A percentile compares a stretch with the other conserved stretches of the same genome.
Conservation (phyloP, 1,140 invertebrate species). For the Nasonia giraulti region DNA sequence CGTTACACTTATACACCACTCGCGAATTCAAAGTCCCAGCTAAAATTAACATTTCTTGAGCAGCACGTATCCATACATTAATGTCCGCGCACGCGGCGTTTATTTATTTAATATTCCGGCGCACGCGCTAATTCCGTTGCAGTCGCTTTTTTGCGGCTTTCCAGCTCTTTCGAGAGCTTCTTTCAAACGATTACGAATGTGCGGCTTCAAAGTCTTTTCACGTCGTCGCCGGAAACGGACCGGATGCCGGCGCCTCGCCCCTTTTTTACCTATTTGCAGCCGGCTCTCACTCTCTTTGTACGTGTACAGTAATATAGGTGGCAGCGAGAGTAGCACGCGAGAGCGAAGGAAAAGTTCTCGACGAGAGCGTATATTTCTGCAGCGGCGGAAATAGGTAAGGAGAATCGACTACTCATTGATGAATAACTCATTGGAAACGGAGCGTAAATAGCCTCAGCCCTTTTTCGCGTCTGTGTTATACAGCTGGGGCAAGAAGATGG, state of each 20-base stretch:
- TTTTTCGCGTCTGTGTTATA: background rate
- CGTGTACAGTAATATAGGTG: background rate
- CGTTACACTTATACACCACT: no score
- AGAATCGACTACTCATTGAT: background rate
- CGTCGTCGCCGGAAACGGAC: slow-evolving; percentile 29
- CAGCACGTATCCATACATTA: background rate
- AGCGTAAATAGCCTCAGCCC: background rate
- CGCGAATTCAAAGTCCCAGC: background rate
- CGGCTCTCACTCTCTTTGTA: background rate
- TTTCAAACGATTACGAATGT: slow-evolving; percentile 28
- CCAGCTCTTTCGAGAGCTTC: background rate
- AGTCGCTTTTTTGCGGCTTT: background rate
- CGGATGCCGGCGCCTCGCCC: slow-evolving; percentile 11
- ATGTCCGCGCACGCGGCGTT: background rate
- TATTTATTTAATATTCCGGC: background rate
- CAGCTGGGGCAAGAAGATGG: no score
- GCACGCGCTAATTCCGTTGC: background rate
- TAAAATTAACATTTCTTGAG: background rate
- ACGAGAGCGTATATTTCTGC: background rate
- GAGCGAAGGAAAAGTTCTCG: background rate
- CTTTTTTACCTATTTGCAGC: slow-evolving; percentile 4
- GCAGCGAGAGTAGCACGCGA: background rate
- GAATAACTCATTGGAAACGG: background rate
- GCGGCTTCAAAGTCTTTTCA: slow-evolving; percentile 28
- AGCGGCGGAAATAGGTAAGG: background rate